A percentile compares a stretch with the other conserved stretches of the same genome.
phyloP scores from a whole-genome alignment of 2,888 invertebrate genomes.

The Diarsia mendica region DNA sequence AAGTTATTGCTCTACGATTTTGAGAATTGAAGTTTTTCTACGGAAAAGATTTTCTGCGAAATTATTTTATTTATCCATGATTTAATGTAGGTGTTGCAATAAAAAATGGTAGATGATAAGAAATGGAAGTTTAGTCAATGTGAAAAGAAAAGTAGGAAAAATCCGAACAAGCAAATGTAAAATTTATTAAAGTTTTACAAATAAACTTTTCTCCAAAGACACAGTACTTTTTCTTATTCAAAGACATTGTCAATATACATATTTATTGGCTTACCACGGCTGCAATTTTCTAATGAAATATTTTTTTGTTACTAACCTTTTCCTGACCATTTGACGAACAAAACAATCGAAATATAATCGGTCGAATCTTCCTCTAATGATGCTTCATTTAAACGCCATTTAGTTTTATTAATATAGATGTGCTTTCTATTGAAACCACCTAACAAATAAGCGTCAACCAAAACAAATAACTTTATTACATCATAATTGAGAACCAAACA shows the following conservation, averaged over 20 bases:
- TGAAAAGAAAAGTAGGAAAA: background rate
- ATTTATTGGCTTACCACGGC: too few species aligned
- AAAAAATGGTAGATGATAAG: background rate
- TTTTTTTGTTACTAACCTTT: too few species aligned
- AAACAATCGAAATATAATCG: too few species aligned
- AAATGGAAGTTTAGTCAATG: background rate
- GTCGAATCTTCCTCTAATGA: too few species aligned
- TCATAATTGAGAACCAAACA: conserved; percentile 61
- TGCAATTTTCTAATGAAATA: too few species aligned
- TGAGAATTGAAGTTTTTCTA: conserved; percentile 33
- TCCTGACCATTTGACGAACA: too few species aligned
- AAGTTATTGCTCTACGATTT: conserved; percentile 49
- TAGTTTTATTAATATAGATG: too few species aligned
- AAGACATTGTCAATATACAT: too few species aligned
- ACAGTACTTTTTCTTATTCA: too few species aligned
- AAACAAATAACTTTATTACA: conserved; percentile 52
- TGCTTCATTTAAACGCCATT: too few species aligned
- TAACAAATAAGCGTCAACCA: background rate
- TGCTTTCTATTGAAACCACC: background rate
- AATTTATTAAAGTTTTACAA: background rate
- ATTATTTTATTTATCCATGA: background rate
- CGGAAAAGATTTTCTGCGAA: background rate
- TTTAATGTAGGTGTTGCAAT: background rate
- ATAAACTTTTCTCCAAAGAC: too few species aligned
- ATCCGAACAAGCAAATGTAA: background rate